These are phyloP conservation scores for Pheosia tremula DNA, from an alignment of 2,888 invertebrate genomes.

Conservation along the genomic window DNA sequence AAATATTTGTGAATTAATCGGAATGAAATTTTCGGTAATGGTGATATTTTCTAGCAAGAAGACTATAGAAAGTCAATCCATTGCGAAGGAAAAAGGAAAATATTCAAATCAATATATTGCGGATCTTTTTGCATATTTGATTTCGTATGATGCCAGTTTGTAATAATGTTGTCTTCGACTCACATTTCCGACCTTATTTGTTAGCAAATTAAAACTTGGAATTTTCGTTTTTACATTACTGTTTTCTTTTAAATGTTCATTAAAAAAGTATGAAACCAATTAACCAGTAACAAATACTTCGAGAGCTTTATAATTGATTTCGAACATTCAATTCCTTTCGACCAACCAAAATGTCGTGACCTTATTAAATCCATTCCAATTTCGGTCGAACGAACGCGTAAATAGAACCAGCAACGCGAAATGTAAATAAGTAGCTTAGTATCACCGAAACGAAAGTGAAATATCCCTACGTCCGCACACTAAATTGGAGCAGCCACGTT, in stretches of 20 bases:
- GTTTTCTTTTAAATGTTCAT: slow-evolving; percentile 1
- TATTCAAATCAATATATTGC: not conserved
- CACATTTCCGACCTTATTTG: not conserved
- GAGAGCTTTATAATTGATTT: slow-evolving; percentile 30
- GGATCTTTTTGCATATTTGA: not conserved
- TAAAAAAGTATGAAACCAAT: slow-evolving; percentile 26
- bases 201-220: not conserved
- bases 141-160: not conserved
- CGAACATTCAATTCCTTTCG: slow-evolving; percentile 33
- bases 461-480: slow-evolving; percentile 42
- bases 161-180: not conserved
- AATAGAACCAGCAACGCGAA: slow-evolving; percentile 35
- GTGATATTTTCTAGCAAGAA: not conserved
- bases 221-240: not conserved
- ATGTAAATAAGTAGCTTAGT: slow-evolving; percentile 37
- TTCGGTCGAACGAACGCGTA: slow-evolving; percentile 35
- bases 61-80: not conserved
- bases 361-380: slow-evolving; percentile 43
- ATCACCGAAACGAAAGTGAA: slow-evolving; percentile 53
- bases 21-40: not conserved
- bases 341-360: slow-evolving; percentile 34
- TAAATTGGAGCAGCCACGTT: slow-evolving; percentile 50
- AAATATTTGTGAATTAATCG: no score
- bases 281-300: slow-evolving; percentile 29
- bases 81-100: not conserved